Percentiles rank a stretch among this genome's conserved stretches.
Evolutionary conservation across 2,888 invertebrate species (phyloP).

Genomic region (Sinodicranocentrus sp.): DNA sequence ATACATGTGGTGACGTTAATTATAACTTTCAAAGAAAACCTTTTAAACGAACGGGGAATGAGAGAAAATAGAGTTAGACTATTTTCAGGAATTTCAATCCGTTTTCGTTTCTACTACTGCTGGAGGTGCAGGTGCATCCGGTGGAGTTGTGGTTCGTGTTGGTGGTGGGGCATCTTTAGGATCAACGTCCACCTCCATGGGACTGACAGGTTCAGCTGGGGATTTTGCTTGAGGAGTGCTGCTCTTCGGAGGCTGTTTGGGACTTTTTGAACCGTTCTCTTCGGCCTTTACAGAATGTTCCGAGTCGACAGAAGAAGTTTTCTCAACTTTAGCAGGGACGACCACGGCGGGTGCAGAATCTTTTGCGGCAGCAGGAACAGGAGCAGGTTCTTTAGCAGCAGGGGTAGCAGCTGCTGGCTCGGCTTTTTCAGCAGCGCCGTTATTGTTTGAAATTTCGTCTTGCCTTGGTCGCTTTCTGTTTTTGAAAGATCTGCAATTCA

Average conservation of each 20-base stretch:
- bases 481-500: conserved; percentile 32
- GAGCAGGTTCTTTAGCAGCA: not conserved
- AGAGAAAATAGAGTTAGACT: no score
- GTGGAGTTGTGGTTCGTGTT: no score
- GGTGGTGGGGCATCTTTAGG: no score
- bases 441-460: not conserved
- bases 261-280: conserved; percentile 57
- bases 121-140: no score
- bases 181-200: conserved; percentile 4
- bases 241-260: not conserved
- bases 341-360: no score
- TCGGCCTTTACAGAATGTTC: conserved; percentile 60
- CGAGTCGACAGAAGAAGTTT: no score
- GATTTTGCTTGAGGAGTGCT: not conserved
- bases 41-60: no score
- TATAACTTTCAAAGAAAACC: no score
- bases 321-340: no score
- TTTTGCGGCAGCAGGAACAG: not conserved
- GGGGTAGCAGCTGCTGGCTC: not conserved
- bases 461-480: conserved; percentile 22
- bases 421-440: not conserved
- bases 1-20: no score
- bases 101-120: no score
- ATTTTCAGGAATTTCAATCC: no score
- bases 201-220: not conserved